Evolutionary conservation across 1,140 invertebrate species (phyloP), one percentile per base, ranked within the genome.

Genomic region (Scaptodrosophila lebanonensis): DNA sequence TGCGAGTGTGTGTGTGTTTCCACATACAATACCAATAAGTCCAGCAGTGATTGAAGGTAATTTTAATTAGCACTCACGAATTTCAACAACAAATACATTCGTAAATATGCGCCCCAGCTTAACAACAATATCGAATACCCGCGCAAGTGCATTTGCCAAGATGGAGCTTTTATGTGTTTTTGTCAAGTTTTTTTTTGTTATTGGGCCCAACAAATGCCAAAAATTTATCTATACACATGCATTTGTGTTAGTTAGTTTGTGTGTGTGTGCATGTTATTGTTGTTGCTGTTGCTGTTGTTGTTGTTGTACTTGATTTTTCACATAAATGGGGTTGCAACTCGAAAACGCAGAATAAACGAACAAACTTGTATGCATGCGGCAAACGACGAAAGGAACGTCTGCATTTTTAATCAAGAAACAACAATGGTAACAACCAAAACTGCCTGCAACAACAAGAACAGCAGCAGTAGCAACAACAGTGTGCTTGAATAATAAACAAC

Each of bases 41-140:
- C n/a, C n/a, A n/a, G n/a, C n/a, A 79, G 72, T 77, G 68, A 77
- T 77, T 60, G 39, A 79, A 77, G 75, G 72, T 79, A 75, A 75
- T 54, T 63, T 63, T n/a, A n/a, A n/a, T n/a, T n/a, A n/a, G n/a
- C n/a, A n/a, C n/a, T n/a, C n/a, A n/a, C n/a, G n/a, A n/a, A n/a
- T n/a, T n/a, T n/a, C n/a, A n/a, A n/a, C n/a, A n/a, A n/a, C n/a
- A n/a, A n/a, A n/a, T n/a, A n/a, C n/a, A n/a, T n/a, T n/a, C n/a
- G n/a, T n/a, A n/a, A n/a, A n/a, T n/a, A n/a, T n/a, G n/a, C n/a
- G n/a, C n/a, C n/a, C n/a, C n/a, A n/a, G n/a, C n/a, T n/a, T n/a
- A n/a, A n/a, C n/a, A n/a, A n/a, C n/a, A n/a, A n/a, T n/a, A n/a
- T n/a, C n/a, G n/a, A n/a, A n/a, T n/a, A n/a, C n/a, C n/a, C n/a